Conservation (phyloP, 2,113 vertebrate genomes). For the Sapajus apella region DNA sequence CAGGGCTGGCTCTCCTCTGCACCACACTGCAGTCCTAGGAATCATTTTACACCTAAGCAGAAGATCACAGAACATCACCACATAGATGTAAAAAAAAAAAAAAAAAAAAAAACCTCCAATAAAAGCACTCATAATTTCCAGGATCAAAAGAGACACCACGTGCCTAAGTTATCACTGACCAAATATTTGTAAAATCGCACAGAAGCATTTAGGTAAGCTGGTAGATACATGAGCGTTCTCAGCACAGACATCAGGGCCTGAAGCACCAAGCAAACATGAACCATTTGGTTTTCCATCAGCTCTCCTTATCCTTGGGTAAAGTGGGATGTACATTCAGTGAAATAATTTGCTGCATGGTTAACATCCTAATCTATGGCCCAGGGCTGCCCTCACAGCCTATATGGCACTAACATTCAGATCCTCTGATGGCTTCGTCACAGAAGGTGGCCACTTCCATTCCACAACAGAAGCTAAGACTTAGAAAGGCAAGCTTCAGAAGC, state of each 20-base stretch:
- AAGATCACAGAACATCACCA: slow-evolving; percentile 19
- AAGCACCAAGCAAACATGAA: fast-evolving
- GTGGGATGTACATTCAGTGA: no score
- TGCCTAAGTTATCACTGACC: no score
- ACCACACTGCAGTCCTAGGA: not conserved
- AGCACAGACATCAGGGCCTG: not conserved
- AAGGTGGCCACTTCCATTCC: not conserved
- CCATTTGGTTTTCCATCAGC: fast-evolving
- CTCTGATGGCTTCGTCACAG: not conserved
- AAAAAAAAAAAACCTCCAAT: not conserved
- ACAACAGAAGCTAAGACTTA: not conserved
- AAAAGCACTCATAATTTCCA: not conserved
- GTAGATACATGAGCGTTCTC: fast-evolving
- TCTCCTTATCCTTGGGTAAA: not conserved
- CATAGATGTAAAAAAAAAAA: not conserved
- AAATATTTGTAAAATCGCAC: fast-evolving
- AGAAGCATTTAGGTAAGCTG: fast-evolving
- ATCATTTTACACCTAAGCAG: not conserved
- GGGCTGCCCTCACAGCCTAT: not conserved
- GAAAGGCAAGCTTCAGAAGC: not conserved
- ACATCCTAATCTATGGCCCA: not conserved
- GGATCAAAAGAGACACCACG: not conserved
- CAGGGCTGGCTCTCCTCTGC: not conserved
- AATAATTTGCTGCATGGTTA: not conserved
- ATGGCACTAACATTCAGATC: fast-evolving